Evolutionary conservation across 2,797 vertebrate species (phyloP).

Genomic region (Sebastolobus alascanus): DNA sequence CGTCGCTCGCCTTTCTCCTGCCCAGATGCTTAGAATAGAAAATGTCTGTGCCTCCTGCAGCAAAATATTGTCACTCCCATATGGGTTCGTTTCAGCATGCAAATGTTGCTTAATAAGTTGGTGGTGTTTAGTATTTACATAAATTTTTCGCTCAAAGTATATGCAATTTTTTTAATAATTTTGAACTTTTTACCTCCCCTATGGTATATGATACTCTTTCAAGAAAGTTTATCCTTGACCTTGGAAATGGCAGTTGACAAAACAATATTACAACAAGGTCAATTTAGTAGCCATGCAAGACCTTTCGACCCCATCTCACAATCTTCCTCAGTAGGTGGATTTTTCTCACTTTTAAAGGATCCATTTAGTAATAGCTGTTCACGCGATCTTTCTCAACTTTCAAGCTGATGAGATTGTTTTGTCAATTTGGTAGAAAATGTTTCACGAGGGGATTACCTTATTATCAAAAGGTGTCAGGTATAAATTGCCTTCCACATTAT

Average conservation of each 20-base stretch:
- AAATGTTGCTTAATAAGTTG: slow-evolving; percentile 46
- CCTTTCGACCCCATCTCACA: neutral
- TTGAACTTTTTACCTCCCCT: neutral
- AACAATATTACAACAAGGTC: neutral
- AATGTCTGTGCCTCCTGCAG: slow-evolving; percentile 65
- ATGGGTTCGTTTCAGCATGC: slow-evolving; percentile 43
- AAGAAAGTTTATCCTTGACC: slow-evolving; percentile 3
- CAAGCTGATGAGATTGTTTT: neutral
- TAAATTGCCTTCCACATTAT: slow-evolving; percentile 10
- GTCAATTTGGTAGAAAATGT: neutral
- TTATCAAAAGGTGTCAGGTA: neutral
- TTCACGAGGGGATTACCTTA: neutral
- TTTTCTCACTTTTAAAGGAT: neutral
- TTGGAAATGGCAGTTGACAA: neutral
- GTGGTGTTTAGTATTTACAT: slow-evolving; percentile 52
- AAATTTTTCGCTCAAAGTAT: slow-evolving; percentile 13
- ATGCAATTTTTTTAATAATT: neutral
- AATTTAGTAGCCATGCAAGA: neutral
- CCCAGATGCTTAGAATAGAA: slow-evolving; percentile 79
- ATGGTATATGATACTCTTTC: neutral
- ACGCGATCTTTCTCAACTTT: neutral
- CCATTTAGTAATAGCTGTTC: neutral
- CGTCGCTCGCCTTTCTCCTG: slow-evolving; percentile 56
- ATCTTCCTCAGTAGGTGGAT: neutral
- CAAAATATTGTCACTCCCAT: slow-evolving; percentile 58